These are phyloP conservation scores for Oedothorax gibbosus DNA, from an alignment of 1,140 invertebrate genomes.

Conservation along the genomic window DNA sequence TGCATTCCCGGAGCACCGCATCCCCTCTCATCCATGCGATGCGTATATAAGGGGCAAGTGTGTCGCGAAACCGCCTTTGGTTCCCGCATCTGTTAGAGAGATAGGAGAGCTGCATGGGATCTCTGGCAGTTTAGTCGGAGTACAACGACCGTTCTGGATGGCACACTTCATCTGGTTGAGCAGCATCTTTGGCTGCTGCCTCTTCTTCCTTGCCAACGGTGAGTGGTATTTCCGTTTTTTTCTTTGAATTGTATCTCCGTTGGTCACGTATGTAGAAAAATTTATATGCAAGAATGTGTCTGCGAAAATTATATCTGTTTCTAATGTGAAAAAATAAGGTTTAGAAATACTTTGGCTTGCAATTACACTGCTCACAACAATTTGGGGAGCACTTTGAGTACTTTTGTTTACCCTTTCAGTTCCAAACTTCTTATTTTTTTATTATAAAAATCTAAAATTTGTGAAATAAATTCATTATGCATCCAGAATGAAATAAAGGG, in stretches of 20 bases:
- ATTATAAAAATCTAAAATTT: no score
- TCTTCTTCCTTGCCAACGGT: not conserved
- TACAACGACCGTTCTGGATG: constrained; percentile 43
- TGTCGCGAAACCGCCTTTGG: constrained; percentile 33
- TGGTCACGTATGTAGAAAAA: no score
- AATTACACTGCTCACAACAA: no score
- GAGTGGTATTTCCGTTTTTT: not conserved
- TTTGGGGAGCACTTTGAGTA: no score
- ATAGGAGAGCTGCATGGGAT: not conserved
- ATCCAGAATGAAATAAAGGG: no score
- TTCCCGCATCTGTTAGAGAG: not conserved
- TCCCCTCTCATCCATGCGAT: not conserved
- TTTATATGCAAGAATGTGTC: no score
- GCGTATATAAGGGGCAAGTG: constrained; percentile 40
- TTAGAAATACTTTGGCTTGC: no score
- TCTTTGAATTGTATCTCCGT: not conserved
- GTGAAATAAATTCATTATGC: no score
- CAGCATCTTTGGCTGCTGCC: not conserved
- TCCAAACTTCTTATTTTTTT: no score
- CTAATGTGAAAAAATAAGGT: no score
- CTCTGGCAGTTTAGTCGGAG: not conserved
- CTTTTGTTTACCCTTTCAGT: no score
- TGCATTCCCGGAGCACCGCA: not conserved
- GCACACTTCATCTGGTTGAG: constrained; percentile 3
- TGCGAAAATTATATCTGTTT: no score